Evolutionary conservation across 2,113 vertebrate genomes (phyloP).

Genomic region (Parus major): DNA sequence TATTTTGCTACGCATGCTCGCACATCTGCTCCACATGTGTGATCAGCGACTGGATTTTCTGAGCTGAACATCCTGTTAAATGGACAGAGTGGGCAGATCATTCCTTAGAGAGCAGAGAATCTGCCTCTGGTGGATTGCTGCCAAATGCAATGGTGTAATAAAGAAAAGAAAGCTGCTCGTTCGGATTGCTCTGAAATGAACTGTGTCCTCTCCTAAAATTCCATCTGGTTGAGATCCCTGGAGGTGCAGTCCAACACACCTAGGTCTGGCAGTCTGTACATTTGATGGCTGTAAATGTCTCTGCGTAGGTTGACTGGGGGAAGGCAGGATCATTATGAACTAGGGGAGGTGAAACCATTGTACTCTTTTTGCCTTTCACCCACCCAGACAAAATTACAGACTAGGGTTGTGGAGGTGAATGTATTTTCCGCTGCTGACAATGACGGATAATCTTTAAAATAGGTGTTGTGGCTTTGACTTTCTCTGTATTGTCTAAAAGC

Average conservation of each 20-base stretch:
- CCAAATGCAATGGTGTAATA: conserved; percentile 78
- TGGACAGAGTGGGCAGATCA: conserved; percentile 80
- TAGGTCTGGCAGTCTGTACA: conserved; percentile 70
- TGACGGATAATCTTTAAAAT: conserved; percentile 43
- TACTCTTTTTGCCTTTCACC: conserved; percentile 41
- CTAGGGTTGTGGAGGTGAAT: background rate
- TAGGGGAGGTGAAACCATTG: conserved; percentile 48
- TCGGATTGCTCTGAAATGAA: conserved; percentile 80
- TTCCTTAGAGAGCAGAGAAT: conserved; percentile 78
- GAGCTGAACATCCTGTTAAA: conserved; percentile 81
- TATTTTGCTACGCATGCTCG: conserved; percentile 76
- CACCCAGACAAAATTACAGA: conserved; percentile 41
- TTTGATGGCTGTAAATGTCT: conserved; percentile 70
- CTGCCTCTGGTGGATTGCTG: conserved; percentile 78
- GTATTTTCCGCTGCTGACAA: background rate
- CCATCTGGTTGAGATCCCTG: conserved; percentile 76
- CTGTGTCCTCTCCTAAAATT: conserved; percentile 82
- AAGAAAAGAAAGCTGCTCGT: conserved; percentile 78
- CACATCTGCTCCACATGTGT: conserved; percentile 86
- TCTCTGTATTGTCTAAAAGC: conserved; percentile 9
- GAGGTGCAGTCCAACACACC: conserved; percentile 73
- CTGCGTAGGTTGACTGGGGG: conserved; percentile 42
- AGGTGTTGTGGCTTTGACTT: background rate
- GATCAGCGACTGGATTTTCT: conserved; percentile 72
- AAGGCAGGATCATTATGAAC: conserved; percentile 68